These are phyloP conservation scores for Syncerus caffer DNA, from an alignment of 2,797 vertebrate species.

Conservation along the genomic window DNA sequence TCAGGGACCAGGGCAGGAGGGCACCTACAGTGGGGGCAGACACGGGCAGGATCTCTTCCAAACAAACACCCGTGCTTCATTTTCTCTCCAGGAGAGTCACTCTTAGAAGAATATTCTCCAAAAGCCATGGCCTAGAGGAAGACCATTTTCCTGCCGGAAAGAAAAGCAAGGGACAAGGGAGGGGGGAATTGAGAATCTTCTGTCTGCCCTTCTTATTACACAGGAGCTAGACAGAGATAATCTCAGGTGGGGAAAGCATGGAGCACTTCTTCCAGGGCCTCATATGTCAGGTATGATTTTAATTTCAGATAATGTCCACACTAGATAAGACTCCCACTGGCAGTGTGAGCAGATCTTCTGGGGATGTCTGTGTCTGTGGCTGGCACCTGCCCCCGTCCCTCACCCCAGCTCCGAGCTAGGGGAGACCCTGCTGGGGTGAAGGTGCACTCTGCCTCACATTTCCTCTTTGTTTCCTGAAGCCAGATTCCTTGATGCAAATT, in stretches of 20 bases:
- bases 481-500: neutral
- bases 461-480: too few species aligned
- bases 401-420: neutral
- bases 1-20: neutral
- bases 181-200: neutral
- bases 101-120: neutral
- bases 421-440: neutral
- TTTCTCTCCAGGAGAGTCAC: neutral
- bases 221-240: slow-evolving; percentile 71
- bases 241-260: slow-evolving; percentile 69
- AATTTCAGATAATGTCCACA: slow-evolving; percentile 85
- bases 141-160: neutral
- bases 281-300: slow-evolving; percentile 81
- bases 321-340: slow-evolving; percentile 69
- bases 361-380: neutral
- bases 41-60: neutral
- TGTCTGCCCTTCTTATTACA: slow-evolving; percentile 57
- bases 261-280: slow-evolving; percentile 77
- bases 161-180: neutral
- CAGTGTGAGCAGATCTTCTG: slow-evolving; percentile 11
- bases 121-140: neutral
- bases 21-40: neutral
- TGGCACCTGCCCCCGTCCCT: neutral
- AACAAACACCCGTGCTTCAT: neutral
- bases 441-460: neutral